Evolutionary conservation across 2,797 vertebrate genomes (phyloP), one percentile per base, ranked within the genome.

Genomic region (Coreius guichenoti): DNA sequence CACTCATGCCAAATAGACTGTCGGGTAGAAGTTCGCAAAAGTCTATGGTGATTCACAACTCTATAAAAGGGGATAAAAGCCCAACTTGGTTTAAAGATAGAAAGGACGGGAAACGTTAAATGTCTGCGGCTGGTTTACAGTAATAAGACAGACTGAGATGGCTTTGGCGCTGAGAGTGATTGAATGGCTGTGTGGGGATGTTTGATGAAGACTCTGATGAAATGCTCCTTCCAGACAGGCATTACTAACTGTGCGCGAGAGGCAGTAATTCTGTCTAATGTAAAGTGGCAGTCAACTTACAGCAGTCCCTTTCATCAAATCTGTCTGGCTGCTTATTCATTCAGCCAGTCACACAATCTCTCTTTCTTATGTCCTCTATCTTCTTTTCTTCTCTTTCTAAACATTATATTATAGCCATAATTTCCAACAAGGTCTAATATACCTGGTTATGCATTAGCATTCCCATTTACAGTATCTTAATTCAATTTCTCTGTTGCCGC

Each of bases 231-330:
- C 39, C 75, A 78, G 54, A 61, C 54, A 39, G 75, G 23, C 54
- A 39, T 77, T 39, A 77, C 78, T 33, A 65, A 67, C 11, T 80
- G 61, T 47, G 69, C n/a, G 45, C 0, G 3, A 49, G 43, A 68
- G 43, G 45, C 61, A 16, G 61, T 80, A 80, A 80, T 80, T 80
- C 63, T 68, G 43, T 68, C 43, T 80, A 49, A 67, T 80, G 78
- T 51, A 68, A 67, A 80, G 61, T 49, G 61, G 43, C 61, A 33
- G 54, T 61, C 51, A 61, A 61, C 54, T 77, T 58, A 39, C 75
- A 17, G 39, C 36, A 31, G 17, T 47, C 45, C 29, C 26, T 67
- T 33, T 80, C 19, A 68, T 80, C 78, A 80, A 80, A 80, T 68
- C 61, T 49, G 61, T 67, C 78, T 80, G 43, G 12, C 63, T 67